Conservation (phyloP, 2,888 invertebrate genomes). For the Stenodema calcarata region DNA sequence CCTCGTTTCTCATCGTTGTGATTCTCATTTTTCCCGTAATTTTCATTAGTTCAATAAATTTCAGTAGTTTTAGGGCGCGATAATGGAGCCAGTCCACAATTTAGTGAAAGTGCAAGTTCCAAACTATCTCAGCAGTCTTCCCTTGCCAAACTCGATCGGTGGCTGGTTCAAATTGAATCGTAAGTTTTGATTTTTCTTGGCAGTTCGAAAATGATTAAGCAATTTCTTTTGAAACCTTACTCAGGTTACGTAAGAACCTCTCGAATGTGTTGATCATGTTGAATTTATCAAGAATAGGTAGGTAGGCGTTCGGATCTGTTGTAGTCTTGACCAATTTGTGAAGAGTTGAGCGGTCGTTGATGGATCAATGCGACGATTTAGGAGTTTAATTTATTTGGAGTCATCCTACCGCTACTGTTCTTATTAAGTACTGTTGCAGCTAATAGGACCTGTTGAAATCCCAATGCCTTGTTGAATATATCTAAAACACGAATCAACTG, state of each 20-base stretch:
- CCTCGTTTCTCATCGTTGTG: neutral
- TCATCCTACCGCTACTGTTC: too few species aligned
- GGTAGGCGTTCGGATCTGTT: too few species aligned
- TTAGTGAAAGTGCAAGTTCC: slow-evolving; percentile 81
- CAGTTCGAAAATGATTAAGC: neutral
- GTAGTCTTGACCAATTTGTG: too few species aligned
- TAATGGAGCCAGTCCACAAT: slow-evolving; percentile 79
- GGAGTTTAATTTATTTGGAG: too few species aligned
- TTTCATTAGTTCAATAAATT: neutral
- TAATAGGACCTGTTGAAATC: too few species aligned
- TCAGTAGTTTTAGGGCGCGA: slow-evolving; percentile 56
- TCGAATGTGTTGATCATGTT: neutral
- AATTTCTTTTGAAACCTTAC: neutral
- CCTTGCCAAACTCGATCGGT: slow-evolving; percentile 81
- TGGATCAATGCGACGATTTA: too few species aligned
- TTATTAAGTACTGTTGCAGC: too few species aligned
- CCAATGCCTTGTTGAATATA: too few species aligned
- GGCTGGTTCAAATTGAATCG: slow-evolving; percentile 88
- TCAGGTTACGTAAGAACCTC: neutral
- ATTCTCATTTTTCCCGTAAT: neutral
- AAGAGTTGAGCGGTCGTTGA: too few species aligned
- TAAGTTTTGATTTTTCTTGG: slow-evolving; percentile 63
- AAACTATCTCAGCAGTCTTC: slow-evolving; percentile 82
- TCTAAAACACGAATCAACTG: too few species aligned
- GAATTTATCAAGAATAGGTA: too few species aligned